A percentile compares a stretch with the other conserved stretches of the same genome.
Conservation (phyloP, 35 echinoderm and acorn worm species). For the Eucidaris tribuloides region DNA sequence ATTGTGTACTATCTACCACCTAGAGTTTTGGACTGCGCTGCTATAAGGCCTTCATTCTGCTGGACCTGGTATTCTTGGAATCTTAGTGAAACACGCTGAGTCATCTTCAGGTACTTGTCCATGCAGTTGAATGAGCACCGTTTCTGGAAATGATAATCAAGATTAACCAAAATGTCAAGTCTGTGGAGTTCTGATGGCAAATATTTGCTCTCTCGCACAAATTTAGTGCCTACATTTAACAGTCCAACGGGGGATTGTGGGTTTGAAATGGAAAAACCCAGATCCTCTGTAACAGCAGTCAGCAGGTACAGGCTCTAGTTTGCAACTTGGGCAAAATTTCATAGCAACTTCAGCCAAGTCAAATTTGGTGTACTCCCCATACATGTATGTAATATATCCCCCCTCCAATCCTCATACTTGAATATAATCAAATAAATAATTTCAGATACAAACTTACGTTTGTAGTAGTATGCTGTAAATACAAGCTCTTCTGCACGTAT, state of each 20-base stretch:
- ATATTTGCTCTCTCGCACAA: background rate
- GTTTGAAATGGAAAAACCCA: background rate
- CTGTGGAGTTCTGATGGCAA: background rate
- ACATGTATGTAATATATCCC: too few species aligned
- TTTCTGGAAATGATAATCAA: constrained; percentile 15
- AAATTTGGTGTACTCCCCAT: too few species aligned
- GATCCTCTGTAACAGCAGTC: background rate
- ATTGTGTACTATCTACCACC: constrained; percentile 13
- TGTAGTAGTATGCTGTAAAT: too few species aligned
- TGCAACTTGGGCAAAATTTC: background rate
- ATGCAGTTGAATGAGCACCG: constrained; percentile 78
- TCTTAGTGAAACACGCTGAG: constrained; percentile 73
- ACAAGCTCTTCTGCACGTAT: background rate
- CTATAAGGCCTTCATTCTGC: constrained; percentile 90
- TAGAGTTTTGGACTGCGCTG: constrained; percentile 52
- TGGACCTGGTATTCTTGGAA: constrained; percentile 97
- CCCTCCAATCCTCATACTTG: too few species aligned
- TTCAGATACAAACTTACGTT: too few species aligned
- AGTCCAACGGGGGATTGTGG: background rate
- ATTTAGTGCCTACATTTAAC: background rate
- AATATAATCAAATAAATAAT: too few species aligned
- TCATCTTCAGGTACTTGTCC: constrained; percentile 97
- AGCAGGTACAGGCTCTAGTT: background rate
- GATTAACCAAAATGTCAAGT: background rate
- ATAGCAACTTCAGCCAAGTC: too few species aligned